phyloP scores from a whole-genome alignment of 2,113 vertebrate genomes.

The Thymallus thymallus region DNA sequence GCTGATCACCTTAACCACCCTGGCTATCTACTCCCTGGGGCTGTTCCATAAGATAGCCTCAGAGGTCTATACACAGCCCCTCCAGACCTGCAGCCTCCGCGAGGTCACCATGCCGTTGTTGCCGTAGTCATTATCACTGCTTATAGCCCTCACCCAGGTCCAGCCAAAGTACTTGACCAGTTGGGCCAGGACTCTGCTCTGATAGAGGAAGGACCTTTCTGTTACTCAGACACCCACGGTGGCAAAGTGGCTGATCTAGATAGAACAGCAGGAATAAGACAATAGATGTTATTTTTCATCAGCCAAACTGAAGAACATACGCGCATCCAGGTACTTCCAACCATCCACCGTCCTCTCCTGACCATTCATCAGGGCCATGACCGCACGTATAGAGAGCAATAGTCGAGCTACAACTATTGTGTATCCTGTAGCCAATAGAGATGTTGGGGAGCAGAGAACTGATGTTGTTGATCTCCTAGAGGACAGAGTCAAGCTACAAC shows the following conservation, averaged over 20 bases:
- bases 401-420: conserved; percentile 54
- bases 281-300: background rate
- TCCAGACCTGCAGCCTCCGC: conserved; percentile 62
- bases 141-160: conserved; percentile 75
- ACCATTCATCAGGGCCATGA: conserved; percentile 56
- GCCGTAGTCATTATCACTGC: conserved; percentile 76
- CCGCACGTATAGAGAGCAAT: conserved; percentile 43
- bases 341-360: conserved; percentile 30
- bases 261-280: background rate
- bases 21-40: conserved; percentile 53
- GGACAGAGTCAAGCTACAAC: no score
- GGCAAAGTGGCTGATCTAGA: conserved; percentile 76
- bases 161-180: conserved; percentile 74
- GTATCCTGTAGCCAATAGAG: conserved; percentile 57
- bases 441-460: conserved; percentile 49
- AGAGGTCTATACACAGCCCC: conserved; percentile 71
- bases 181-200: conserved; percentile 74
- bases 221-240: conserved; percentile 75
- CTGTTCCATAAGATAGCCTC: conserved; percentile 70
- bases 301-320: no score
- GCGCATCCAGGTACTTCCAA: no score
- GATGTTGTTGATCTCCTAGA: conserved; percentile 56
- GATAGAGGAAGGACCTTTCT: conserved; percentile 73
- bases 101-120: conserved; percentile 74
- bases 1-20: conserved; percentile 62